Conservation (phyloP, 2,888 invertebrate species). For the Agrotis ipsilon region DNA sequence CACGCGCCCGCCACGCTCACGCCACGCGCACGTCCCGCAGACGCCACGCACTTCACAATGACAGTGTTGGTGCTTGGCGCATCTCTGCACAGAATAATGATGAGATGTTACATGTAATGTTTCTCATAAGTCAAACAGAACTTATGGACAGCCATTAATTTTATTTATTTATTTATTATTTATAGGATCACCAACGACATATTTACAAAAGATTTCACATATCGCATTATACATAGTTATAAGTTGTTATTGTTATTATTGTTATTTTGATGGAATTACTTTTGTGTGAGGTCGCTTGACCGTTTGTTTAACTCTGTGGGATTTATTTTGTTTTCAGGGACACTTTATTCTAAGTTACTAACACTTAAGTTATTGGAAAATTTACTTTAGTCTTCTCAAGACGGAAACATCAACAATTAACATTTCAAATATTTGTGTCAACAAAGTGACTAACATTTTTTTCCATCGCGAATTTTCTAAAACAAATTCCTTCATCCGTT, state of each 20-base stretch:
- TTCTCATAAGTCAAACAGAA: slow-evolving; percentile 74
- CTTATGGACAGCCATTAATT: slow-evolving; percentile 73
- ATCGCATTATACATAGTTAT: no score
- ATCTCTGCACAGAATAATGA: slow-evolving; percentile 77
- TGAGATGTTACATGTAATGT: slow-evolving; percentile 73
- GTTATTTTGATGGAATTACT: slow-evolving; percentile 73
- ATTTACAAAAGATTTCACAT: no score
- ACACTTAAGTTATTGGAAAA: neutral
- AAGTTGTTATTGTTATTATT: no score
- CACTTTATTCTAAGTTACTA: neutral
- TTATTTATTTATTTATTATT: no score
- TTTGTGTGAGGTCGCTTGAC: slow-evolving; percentile 63
- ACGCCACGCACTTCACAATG: slow-evolving; percentile 70
- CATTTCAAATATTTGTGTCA: slow-evolving; percentile 4
- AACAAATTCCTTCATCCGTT: slow-evolving; percentile 22
- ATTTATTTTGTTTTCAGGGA: slow-evolving; percentile 46
- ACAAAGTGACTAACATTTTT: neutral
- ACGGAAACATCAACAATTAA: slow-evolving; percentile 13
- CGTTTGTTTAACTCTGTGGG: slow-evolving; percentile 29
- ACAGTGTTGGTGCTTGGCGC: slow-evolving; percentile 74
- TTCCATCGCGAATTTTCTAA: slow-evolving; percentile 28
- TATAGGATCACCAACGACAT: no score
- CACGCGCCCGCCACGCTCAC: slow-evolving; percentile 46
- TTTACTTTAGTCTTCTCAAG: neutral
- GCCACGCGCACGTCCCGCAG: slow-evolving; percentile 55